Percentiles rank a stretch among this genome's conserved stretches.
Conservation (phyloP, 2,797 vertebrate species). For the Falco naumanni region DNA sequence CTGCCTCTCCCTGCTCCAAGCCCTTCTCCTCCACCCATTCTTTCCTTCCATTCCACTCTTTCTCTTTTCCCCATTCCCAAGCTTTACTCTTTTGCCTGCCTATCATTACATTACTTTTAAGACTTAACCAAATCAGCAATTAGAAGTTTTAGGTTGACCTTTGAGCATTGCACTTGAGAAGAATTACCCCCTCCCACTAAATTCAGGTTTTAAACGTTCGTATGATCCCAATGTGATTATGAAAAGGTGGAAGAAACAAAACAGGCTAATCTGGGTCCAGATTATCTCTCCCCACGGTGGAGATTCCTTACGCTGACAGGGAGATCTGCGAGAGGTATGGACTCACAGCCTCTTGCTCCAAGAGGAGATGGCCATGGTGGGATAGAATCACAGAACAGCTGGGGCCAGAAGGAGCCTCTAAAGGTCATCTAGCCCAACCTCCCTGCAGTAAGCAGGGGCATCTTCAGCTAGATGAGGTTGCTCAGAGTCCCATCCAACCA, state of each 20-base stretch:
- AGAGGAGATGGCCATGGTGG: neutral
- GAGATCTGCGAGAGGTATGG: neutral
- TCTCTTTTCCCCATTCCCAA: neutral
- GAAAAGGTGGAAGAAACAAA: neutral
- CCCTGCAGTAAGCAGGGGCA: neutral
- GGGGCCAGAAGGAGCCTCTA: neutral
- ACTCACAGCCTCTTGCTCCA: neutral
- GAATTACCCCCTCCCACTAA: neutral
- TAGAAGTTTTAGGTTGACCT: neutral
- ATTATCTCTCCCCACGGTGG: neutral
- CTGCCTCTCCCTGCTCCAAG: neutral
- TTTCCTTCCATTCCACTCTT: neutral
- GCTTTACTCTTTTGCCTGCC: neutral
- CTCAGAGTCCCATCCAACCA: neutral
- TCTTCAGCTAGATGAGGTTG: neutral
- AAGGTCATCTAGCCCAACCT: neutral
- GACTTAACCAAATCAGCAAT: rapidly evolving
- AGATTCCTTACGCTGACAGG: neutral
- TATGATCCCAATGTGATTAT: neutral
- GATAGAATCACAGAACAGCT: neutral
- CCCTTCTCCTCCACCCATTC: neutral
- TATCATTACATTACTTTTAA: neutral
- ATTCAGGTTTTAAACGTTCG: neutral
- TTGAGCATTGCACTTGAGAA: rapidly evolving
- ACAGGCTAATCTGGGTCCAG: neutral